Evolutionary conservation across 2,888 invertebrate species (phyloP), one percentile per base, ranked within the genome.

Genomic region (Amiota mariae): DNA sequence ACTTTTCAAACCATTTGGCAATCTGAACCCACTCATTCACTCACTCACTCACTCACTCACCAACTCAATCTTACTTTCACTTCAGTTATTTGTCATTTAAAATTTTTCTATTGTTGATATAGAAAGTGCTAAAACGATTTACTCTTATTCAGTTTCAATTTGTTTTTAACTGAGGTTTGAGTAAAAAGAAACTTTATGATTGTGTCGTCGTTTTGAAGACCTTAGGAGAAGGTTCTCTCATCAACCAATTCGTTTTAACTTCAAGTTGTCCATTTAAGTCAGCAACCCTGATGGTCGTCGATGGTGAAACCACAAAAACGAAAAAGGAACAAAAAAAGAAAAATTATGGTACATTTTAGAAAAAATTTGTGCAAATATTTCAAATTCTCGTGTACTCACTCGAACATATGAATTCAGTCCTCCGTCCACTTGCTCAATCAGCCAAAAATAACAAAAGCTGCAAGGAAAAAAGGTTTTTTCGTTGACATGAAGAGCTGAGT

Each of bases 61-160:
- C 36, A 36, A 36, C 8, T 36, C 36, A 36, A 6, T 36, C 36
- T 36, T 36, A 36, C 6, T 36, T 36, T 36, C 36, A 36, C 36
- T 36, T 4, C 36, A 36, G 36, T 36, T 36, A 51, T 68, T 54
- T 68, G 51, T 18, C 67, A 51, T n/a, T 54, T 68, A 54, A 77
- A 73, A 79, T 80, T 79, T 82, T 77, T 79, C 80, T 80, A 76
- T 78, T 77, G 82, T 73, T 82, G 78, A 76, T 79, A 80, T 73
- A 75, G 79, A 72, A 80, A 81, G 80, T 82, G 78, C 77, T 78
- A 77, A 76, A 76, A 70, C 76, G 74, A 63, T 76, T 80, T 71
- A 48, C 72, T 74, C 74, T 66, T 57, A 63, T 54, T 51, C 63
- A 66, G 9, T 48, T 46, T 66, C 48, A 63, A 20, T 63, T 36